Conservation (phyloP, 2,797 vertebrate genomes). For the Notolabrus celidotus region DNA sequence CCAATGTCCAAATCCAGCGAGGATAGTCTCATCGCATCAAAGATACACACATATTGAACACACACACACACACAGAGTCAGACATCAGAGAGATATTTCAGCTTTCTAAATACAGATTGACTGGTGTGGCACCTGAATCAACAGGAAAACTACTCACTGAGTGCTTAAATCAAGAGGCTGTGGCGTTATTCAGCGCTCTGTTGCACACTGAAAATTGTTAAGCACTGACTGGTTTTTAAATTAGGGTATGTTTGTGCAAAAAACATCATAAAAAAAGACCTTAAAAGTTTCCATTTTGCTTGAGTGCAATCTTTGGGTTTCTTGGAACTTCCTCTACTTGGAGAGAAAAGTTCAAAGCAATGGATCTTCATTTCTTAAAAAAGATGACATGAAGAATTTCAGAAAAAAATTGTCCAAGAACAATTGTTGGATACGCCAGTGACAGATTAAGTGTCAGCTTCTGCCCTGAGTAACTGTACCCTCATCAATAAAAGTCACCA, state of each 20-base stretch:
- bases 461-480: conserved; percentile 18
- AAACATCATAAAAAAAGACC: conserved; percentile 1
- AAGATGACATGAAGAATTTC: conserved; percentile 24
- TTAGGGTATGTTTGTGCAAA: background rate
- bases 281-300: conserved; percentile 3
- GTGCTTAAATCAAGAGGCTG: conserved; percentile 57
- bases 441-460: conserved; percentile 27
- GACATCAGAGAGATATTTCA: conserved; percentile 60
- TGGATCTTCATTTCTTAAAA: background rate
- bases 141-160: conserved; percentile 70
- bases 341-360: conserved; percentile 16
- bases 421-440: conserved; percentile 28
- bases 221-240: conserved; percentile 12
- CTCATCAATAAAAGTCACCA: conserved; percentile 39
- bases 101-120: conserved; percentile 68
- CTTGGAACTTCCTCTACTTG: conserved; percentile 7
- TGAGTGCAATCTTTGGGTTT: conserved; percentile 9
- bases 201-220: conserved; percentile 13
- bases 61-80: conserved; percentile 23
- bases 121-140: conserved; percentile 70
- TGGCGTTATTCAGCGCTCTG: conserved; percentile 31
- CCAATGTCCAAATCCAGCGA: conserved; percentile 34
- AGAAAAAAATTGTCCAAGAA: conserved; percentile 11
- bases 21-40: conserved; percentile 38
- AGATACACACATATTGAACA: conserved; percentile 13